These are phyloP conservation scores for Sturmia bella DNA, from an alignment of 2,888 invertebrate species.

Conservation along the genomic window DNA sequence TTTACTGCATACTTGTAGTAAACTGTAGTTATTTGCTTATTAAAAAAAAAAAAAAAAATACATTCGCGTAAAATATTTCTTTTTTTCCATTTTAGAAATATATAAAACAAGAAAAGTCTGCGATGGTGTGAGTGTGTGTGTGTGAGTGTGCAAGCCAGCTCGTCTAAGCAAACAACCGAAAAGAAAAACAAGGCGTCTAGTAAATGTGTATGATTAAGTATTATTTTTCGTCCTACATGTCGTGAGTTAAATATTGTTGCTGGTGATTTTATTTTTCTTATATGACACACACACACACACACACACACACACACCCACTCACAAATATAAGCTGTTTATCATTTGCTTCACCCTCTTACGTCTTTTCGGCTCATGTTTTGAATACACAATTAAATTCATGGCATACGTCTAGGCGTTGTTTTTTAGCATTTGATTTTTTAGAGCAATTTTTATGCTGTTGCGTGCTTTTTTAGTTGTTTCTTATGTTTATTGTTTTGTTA, in stretches of 20 bases:
- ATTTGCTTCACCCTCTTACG: not conserved
- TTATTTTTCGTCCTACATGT: slow-evolving; percentile 12
- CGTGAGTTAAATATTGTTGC: slow-evolving; percentile 48
- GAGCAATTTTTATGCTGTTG: slow-evolving; percentile 50
- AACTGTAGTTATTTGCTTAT: slow-evolving; percentile 17
- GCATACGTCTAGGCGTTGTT: slow-evolving; percentile 52
- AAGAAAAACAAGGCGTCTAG: slow-evolving; percentile 33
- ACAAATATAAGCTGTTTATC: not conserved
- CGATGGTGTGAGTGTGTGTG: not conserved
- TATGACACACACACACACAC: not conserved
- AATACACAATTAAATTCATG: slow-evolving; percentile 37
- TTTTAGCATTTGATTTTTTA: slow-evolving; percentile 62
- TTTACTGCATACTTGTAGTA: slow-evolving; percentile 1
- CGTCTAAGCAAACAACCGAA: slow-evolving; percentile 39
- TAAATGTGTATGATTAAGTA: slow-evolving; percentile 10
- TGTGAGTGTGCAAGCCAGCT: slow-evolving; percentile 11
- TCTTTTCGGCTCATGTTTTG: slow-evolving; percentile 5
- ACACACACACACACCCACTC: not conserved
- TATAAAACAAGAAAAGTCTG: not conserved
- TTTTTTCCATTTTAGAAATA: slow-evolving; percentile 24
- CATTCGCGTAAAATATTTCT: slow-evolving; percentile 50
- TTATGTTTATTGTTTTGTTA: slow-evolving; percentile 37
- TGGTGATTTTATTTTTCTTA: slow-evolving; percentile 59
- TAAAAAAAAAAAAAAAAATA: no score
- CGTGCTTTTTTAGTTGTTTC: slow-evolving; percentile 56